Percentiles rank a stretch among this genome's conserved stretches.
phyloP scores from a whole-genome alignment of 2,797 vertebrate species.

The Pseudochirops corinnae region DNA sequence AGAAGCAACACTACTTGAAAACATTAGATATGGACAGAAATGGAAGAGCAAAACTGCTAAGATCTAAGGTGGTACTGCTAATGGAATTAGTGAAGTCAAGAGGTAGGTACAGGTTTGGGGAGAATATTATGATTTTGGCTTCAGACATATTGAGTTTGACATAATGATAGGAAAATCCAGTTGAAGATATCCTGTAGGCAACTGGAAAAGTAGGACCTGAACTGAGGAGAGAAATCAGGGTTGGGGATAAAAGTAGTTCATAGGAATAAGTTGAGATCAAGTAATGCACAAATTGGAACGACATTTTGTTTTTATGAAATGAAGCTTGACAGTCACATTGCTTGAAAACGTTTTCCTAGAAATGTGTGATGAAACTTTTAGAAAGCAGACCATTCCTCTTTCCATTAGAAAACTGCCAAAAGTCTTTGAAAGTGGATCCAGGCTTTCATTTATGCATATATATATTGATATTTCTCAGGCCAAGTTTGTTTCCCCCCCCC shows the following conservation, averaged over 20 bases:
- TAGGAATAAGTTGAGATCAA: neutral
- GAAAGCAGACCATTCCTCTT: conserved; percentile 80
- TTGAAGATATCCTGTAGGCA: neutral
- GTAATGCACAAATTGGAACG: neutral
- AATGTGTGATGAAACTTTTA: conserved; percentile 77
- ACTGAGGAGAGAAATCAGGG: neutral
- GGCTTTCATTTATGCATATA: conserved; percentile 73
- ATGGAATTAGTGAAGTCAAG: neutral
- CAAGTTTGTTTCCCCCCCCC: conserved; percentile 64
- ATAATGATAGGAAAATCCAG: neutral
- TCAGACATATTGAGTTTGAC: neutral
- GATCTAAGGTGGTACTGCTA: neutral
- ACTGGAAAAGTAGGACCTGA: neutral
- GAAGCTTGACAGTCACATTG: conserved; percentile 73
- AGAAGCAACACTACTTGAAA: neutral
- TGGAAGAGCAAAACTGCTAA: neutral
- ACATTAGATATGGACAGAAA: neutral
- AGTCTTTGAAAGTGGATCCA: conserved; percentile 80
- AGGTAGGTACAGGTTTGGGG: neutral
- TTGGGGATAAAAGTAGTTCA: neutral
- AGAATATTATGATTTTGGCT: neutral
- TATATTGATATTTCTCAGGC: conserved; percentile 39
- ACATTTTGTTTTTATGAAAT: conserved; percentile 33
- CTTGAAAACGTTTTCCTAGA: conserved; percentile 67
- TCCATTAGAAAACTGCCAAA: conserved; percentile 80